These are phyloP conservation scores for Dinocampus coccinellae DNA, from an alignment of 2,888 invertebrate species.

Conservation along the genomic window DNA sequence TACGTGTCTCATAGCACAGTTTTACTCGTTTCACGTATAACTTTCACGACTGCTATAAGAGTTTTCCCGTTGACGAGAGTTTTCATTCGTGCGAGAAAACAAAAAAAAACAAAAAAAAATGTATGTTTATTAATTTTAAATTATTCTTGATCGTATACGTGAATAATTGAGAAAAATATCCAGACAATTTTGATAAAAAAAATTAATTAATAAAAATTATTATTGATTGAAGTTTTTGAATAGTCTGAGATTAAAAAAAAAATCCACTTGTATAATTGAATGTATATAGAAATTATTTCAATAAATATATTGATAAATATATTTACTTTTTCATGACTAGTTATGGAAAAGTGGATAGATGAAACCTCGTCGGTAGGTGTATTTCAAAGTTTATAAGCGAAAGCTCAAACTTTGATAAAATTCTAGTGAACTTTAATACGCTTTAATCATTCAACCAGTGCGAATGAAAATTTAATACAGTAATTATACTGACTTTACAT, in stretches of 20 bases:
- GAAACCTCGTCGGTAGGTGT: not conserved
- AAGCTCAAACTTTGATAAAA: not conserved
- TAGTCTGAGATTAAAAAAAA: too few relatives aligned
- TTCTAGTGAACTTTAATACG: constrained; percentile 11
- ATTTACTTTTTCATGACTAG: not conserved
- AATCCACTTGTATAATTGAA: too few relatives aligned
- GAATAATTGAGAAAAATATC: not conserved
- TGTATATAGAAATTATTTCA: not conserved
- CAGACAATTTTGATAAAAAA: not conserved
- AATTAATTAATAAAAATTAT: too few relatives aligned
- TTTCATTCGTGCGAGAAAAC: constrained; percentile 19
- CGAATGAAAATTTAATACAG: constrained; percentile 33
- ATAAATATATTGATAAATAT: not conserved
- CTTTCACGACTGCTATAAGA: constrained; percentile 30
- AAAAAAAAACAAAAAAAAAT: too few relatives aligned
- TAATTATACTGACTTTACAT: constrained; percentile 18
- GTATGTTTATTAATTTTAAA: constrained; percentile 4
- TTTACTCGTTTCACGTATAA: constrained; percentile 32
- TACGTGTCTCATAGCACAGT: constrained; percentile 14
- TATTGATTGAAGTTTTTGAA: too few relatives aligned
- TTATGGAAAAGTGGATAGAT: not conserved
- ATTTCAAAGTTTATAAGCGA: not conserved
- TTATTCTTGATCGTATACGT: not conserved
- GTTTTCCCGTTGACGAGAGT: constrained; percentile 21
- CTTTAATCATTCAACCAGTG: constrained; percentile 26